Percentiles rank a stretch among this genome's conserved stretches.
Conservation (phyloP, 1,140 invertebrate species). For the Habropoda laboriosa region DNA sequence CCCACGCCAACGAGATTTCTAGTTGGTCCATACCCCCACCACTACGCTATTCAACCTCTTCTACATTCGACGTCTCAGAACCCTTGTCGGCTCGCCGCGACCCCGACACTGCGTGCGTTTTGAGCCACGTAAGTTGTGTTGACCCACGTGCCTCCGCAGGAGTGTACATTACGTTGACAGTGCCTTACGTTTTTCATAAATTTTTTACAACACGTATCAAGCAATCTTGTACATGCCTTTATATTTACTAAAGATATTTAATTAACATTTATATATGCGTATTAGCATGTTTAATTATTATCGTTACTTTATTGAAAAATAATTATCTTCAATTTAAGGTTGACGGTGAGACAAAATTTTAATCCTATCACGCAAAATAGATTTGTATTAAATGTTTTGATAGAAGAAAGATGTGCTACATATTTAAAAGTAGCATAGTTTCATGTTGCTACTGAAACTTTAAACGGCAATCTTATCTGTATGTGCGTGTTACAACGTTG, state of each 20-base stretch:
- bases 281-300: not conserved
- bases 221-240: not conserved
- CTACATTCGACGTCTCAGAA: constrained; percentile 26
- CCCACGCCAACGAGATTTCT: constrained; percentile 50
- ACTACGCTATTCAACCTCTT: constrained; percentile 12
- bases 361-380: not conserved
- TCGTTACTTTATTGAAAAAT: not conserved
- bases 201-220: not conserved
- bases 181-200: not conserved
- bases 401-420: not conserved
- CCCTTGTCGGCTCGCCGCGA: constrained; percentile 26
- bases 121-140: constrained; percentile 31
- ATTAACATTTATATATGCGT: not conserved
- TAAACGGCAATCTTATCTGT: constrained; percentile 20
- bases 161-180: not conserved
- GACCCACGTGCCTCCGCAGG: constrained; percentile 39
- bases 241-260: not conserved
- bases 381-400: not conserved
- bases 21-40: constrained; percentile 38
- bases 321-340: not conserved
- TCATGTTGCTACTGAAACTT: not conserved
- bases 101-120: constrained; percentile 38
- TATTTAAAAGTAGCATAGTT: not conserved
- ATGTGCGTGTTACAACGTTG: not conserved
- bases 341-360: not conserved